phyloP scores from a whole-genome alignment of 2,888 invertebrate genomes.

The Halictus ligatus region DNA sequence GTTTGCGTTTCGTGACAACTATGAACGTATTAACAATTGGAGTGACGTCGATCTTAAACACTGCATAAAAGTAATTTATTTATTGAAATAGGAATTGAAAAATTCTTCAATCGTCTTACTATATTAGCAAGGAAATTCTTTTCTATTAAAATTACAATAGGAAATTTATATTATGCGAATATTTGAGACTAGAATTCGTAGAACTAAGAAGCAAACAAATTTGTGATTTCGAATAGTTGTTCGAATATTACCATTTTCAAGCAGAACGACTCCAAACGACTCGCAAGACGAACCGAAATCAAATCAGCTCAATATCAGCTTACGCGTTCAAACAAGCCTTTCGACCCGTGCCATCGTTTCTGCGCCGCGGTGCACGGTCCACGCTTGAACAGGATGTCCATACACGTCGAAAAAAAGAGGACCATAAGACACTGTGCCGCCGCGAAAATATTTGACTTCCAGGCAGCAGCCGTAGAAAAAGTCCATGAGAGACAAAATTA shows the following conservation, averaged over 20 bases:
- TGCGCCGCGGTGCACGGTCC: not conserved
- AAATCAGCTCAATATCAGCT: not conserved
- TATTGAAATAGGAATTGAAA: not conserved
- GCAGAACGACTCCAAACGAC: not conserved
- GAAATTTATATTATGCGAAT: too few species aligned
- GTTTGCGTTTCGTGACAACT: not conserved
- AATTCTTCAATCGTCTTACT: too few species aligned
- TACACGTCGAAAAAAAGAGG: not conserved
- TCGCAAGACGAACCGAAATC: not conserved
- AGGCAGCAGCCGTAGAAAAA: constrained; percentile 3
- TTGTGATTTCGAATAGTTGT: not conserved
- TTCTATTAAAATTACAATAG: too few species aligned
- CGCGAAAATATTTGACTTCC: constrained; percentile 8
- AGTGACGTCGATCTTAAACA: too few species aligned
- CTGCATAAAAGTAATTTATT: not conserved
- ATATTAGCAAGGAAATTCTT: too few species aligned
- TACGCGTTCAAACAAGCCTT: not conserved
- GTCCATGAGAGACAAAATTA: constrained; percentile 13
- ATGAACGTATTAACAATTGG: not conserved
- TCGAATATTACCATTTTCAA: not conserved
- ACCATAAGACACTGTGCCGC: not conserved
- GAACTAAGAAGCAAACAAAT: not conserved
- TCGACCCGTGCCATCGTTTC: not conserved
- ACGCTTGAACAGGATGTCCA: not conserved
- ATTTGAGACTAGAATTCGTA: not conserved